phyloP scores from a whole-genome alignment of 1,140 invertebrate genomes.

The Tetramorium simillimum region DNA sequence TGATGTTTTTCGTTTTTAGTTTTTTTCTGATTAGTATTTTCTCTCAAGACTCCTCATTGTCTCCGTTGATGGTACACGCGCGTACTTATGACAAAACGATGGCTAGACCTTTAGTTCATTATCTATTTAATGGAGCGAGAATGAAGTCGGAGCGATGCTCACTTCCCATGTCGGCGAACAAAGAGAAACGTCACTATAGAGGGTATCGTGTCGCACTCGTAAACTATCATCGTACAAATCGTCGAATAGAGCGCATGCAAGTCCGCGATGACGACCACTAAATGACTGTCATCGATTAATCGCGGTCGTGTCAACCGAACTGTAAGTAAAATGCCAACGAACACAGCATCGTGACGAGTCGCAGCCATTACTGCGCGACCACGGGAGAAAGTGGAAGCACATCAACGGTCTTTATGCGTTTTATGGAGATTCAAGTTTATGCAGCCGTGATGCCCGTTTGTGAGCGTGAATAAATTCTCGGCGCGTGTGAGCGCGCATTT shows the following conservation, averaged over 20 bases:
- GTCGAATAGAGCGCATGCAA: constrained; percentile 42
- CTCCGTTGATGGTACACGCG: neutral
- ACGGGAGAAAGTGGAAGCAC: neutral
- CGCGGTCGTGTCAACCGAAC: constrained; percentile 60
- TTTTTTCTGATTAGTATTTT: neutral
- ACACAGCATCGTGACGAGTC: neutral
- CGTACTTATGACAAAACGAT: constrained; percentile 31
- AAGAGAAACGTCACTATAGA: constrained; percentile 45
- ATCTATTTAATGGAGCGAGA: constrained; percentile 80
- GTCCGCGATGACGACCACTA: constrained; percentile 32
- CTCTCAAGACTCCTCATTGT: neutral
- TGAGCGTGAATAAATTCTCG: constrained; percentile 53
- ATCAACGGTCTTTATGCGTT: neutral
- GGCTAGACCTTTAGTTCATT: constrained; percentile 66
- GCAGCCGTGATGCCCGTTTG: constrained; percentile 18
- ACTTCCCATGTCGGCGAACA: constrained; percentile 78
- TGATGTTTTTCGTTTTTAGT: neutral
- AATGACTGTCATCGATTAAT: constrained; percentile 59
- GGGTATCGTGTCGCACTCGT: constrained; percentile 39
- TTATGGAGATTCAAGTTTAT: neutral
- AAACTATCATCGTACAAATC: constrained; percentile 32
- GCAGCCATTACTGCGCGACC: constrained; percentile 1
- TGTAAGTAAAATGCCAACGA: constrained; percentile 59
- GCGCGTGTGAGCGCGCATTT: constrained; percentile 48
- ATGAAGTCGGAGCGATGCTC: constrained; percentile 72